These are phyloP conservation scores for Alethe diademata DNA, from an alignment of 2,113 vertebrate species.

Conservation along the genomic window DNA sequence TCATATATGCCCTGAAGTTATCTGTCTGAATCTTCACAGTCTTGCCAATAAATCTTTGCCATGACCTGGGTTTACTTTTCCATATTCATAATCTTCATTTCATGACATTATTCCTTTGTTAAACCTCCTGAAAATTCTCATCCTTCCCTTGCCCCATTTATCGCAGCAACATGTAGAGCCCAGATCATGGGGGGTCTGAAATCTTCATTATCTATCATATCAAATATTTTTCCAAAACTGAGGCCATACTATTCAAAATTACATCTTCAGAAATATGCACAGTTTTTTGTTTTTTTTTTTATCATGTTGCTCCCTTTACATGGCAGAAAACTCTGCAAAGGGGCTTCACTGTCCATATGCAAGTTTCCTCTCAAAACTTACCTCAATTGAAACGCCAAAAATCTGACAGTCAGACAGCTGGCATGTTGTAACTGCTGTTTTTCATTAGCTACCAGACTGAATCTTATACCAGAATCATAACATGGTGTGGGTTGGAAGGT, in stretches of 20 bases:
- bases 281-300: accelerated
- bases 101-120: background rate
- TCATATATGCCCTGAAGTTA: background rate
- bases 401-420: background rate
- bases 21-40: background rate
- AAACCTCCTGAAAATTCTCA: background rate
- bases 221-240: background rate
- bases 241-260: background rate
- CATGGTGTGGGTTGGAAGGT: background rate
- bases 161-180: background rate
- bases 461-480: background rate
- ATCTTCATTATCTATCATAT: accelerated
- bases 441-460: background rate
- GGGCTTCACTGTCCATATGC: background rate
- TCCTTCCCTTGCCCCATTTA: background rate
- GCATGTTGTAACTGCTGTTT: background rate
- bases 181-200: background rate
- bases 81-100: background rate
- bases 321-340: background rate
- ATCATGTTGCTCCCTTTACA: background rate
- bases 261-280: background rate
- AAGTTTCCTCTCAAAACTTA: background rate
- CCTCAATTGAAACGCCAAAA: background rate
- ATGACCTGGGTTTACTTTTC: background rate
- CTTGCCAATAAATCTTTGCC: background rate